Evolutionary conservation across 2,888 invertebrate species (phyloP).

Genomic region (Pycnomerus fuliginosus): DNA sequence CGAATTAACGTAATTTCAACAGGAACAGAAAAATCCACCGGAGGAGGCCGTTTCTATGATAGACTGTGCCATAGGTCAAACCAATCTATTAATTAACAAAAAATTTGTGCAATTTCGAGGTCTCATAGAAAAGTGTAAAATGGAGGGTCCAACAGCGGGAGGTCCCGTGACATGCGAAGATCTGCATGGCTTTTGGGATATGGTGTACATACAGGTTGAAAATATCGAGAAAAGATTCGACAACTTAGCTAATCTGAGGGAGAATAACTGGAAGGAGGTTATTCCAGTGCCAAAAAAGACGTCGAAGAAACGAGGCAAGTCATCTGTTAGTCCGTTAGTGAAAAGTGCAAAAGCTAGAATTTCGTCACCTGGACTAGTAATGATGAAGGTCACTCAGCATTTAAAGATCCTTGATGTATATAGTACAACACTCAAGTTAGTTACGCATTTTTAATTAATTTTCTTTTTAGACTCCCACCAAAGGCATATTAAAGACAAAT

Average conservation of each 20-base stretch:
- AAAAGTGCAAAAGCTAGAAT: slow-evolving; percentile 25
- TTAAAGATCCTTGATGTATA: slow-evolving; percentile 13
- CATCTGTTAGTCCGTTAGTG: slow-evolving; percentile 19
- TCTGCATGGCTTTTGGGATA: slow-evolving; percentile 87
- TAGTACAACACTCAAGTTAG: slow-evolving; percentile 1
- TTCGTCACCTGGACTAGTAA: slow-evolving; percentile 40
- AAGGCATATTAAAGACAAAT: slow-evolving; percentile 37
- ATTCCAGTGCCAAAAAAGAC: slow-evolving; percentile 33
- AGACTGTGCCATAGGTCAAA: slow-evolving; percentile 75
- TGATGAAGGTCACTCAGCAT: slow-evolving; percentile 37
- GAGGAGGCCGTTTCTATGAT: slow-evolving; percentile 62
- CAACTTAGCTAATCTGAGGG: slow-evolving; percentile 53
- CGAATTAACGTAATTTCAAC: neutral
- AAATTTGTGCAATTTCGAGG: slow-evolving; percentile 75
- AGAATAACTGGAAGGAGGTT: slow-evolving; percentile 58
- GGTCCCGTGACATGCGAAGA: slow-evolving; percentile 66
- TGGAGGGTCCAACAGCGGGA: slow-evolving; percentile 51
- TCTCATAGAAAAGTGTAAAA: slow-evolving; percentile 48
- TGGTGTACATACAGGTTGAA: slow-evolving; percentile 75
- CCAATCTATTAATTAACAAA: slow-evolving; percentile 70
- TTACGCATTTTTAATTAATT: slow-evolving; percentile 1
- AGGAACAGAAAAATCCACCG: slow-evolving; percentile 44
- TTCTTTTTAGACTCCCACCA: slow-evolving; percentile 31
- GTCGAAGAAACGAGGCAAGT: slow-evolving; percentile 19
- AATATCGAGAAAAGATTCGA: slow-evolving; percentile 65